These are phyloP conservation scores for Cavia porcellus DNA, from an alignment of 2,113 vertebrate species.

Conservation along the genomic window DNA sequence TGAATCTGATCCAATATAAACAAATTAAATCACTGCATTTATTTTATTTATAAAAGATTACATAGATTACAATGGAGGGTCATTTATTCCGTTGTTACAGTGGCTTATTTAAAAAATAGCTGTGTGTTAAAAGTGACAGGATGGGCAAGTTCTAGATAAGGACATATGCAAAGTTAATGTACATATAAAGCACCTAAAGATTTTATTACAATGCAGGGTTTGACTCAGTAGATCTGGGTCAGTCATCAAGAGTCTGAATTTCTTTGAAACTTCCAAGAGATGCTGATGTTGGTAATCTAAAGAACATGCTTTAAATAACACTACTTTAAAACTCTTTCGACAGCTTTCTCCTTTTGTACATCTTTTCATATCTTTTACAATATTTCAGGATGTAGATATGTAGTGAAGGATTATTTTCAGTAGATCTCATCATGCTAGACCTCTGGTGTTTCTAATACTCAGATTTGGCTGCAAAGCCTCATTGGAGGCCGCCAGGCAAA, in stretches of 20 bases:
- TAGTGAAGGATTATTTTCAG: not conserved
- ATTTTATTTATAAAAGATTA: not conserved
- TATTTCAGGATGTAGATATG: not conserved
- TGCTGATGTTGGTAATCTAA: not conserved
- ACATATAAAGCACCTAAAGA: not conserved
- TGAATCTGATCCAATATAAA: not conserved
- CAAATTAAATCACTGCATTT: not conserved
- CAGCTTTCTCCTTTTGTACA: not conserved
- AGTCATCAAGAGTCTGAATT: not conserved
- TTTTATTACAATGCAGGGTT: not conserved
- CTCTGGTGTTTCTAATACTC: not conserved
- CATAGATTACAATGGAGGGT: not conserved
- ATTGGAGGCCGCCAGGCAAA: not conserved
- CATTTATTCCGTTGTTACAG: not conserved
- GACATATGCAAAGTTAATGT: not conserved
- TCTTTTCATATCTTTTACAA: not conserved
- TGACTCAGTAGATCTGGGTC: not conserved
- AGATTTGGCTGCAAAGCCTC: not conserved
- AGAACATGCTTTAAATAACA: not conserved
- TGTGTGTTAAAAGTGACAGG: not conserved
- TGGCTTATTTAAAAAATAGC: not conserved
- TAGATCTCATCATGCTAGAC: not conserved
- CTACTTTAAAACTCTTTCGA: not conserved
- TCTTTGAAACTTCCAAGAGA: not conserved
- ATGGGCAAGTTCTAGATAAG: not conserved